Evolutionary conservation across 2,113 vertebrate genomes (phyloP).

Genomic region (Cyphomyrus discorhynchus): DNA sequence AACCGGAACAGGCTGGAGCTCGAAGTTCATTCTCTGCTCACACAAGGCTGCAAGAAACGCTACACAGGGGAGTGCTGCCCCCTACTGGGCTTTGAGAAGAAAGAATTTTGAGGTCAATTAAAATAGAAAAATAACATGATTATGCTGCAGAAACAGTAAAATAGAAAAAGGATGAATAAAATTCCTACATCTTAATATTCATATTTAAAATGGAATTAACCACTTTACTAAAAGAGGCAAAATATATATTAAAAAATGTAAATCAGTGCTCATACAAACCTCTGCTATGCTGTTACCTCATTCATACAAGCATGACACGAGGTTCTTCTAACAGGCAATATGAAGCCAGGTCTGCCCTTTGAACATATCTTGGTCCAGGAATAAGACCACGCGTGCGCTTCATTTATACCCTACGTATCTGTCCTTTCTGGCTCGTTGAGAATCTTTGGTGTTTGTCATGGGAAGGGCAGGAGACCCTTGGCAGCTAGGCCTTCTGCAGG

Average conservation of each 20-base stretch:
- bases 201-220: not conserved
- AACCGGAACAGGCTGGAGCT: not conserved
- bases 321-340: not conserved
- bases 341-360: not conserved
- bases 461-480: not conserved
- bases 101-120: not conserved
- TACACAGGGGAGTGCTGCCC: not conserved
- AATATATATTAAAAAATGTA: not conserved
- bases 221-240: not conserved
- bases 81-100: slow-evolving; percentile 8
- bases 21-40: not conserved
- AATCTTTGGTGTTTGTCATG: not conserved
- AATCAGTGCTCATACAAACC: not conserved
- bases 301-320: not conserved
- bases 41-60: not conserved
- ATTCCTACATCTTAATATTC: not conserved
- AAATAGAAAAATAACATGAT: slow-evolving; percentile 13
- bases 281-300: not conserved
- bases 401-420: not conserved
- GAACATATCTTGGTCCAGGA: not conserved
- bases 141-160: not conserved
- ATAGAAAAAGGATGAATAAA: not conserved
- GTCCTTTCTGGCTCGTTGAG: not conserved
- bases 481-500: not conserved
- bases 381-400: not conserved